Evolutionary conservation across 2,113 vertebrate species (phyloP).

Genomic region (Plecturocebus donacophilus): DNA sequence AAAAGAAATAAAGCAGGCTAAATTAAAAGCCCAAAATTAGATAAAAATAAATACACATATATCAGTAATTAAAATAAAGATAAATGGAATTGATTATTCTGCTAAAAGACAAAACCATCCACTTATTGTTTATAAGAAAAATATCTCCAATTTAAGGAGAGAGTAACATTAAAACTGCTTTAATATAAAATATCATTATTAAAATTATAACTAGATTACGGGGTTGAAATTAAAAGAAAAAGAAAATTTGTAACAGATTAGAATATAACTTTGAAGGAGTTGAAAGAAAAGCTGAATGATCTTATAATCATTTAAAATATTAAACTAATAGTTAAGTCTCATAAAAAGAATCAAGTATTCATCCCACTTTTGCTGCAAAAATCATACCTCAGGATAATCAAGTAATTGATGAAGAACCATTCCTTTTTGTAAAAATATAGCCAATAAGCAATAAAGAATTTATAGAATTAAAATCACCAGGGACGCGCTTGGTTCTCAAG

Average conservation of each 20-base stretch:
- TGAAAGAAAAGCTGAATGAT: background rate
- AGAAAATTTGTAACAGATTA: background rate
- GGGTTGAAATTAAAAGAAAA: background rate
- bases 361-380: background rate
- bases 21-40: background rate
- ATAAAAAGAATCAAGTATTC: constrained; percentile 8
- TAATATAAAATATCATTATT: background rate
- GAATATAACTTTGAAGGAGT: background rate
- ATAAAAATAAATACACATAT: background rate
- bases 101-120: constrained; percentile 7
- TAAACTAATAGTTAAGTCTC: background rate
- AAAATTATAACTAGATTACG: background rate
- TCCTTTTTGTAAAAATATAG: background rate
- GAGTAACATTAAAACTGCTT: background rate
- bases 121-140: background rate
- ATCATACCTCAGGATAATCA: background rate
- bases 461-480: background rate
- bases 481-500: too few relatives aligned
- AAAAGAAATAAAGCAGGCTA: background rate
- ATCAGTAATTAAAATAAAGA: background rate
- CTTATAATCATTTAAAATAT: background rate
- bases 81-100: background rate
- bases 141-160: background rate
- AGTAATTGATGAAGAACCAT: background rate
- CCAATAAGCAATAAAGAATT: background rate